Base-by-base conservation (phyloP, 2,113 vertebrate species). In the Urocynchramus pylzowi region DNA sequence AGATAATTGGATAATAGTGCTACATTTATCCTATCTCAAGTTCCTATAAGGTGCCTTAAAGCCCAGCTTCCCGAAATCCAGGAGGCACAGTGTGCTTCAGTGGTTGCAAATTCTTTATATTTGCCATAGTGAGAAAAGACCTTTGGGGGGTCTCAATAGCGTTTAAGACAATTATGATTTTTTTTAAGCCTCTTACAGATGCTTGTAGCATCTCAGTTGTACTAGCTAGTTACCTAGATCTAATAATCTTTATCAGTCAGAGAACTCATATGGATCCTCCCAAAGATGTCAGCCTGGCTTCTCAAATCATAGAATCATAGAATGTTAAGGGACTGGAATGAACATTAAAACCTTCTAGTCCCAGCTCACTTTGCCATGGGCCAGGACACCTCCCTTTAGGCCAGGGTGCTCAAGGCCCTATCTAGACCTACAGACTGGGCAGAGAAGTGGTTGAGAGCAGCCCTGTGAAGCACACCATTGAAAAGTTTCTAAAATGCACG, bases 391-490 rank as follows among this genome's bases (percentile, higher is more conserved):
- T 60, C 16, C 27, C 5, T 33, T 15, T 30, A 24, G 37, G 39
- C 15, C 37, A 39, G 23, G 8, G 21, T 45, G 20, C 23, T 75
- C 13, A 53, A 53, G 11, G 9, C 24, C 28, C 5, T 14, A 9
- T 74, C 13, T 23, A 60, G 9, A 68, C 2, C 6, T 22, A 30
- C 5, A 26, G 7, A 7, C 0, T 17, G 44, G 19, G 27, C 8
- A 44, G 28, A 53, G 13, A 45, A 67, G 7, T 30, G 9, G 15
- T 26, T 60, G n/a, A 82, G 4, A 68, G 17, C 11, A 47, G 26
- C 21, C 4, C 24, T 47, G 14, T 0, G 0, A 52, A 30, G 3
- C 64, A 16, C 7, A 57, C 2, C 3, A 53, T 3, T 20, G 4
- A n/a, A 54, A 74, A 13, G 3, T 31, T 74, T 61, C 30, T 85